Evolutionary conservation across 2,888 invertebrate genomes (phyloP).

Genomic region (Zygothrica quintamaculata): DNA sequence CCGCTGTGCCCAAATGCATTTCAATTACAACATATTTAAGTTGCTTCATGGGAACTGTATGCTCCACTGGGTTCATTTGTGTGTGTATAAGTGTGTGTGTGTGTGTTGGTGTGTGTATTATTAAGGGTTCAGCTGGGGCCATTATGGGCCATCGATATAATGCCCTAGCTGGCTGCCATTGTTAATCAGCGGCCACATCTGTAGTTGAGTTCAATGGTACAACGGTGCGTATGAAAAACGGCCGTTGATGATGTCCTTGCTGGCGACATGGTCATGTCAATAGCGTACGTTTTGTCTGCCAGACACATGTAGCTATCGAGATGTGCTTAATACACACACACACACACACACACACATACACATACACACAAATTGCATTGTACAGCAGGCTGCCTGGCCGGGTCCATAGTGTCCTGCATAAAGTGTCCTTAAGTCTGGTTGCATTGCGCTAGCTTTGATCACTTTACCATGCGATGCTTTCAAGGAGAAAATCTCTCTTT

Average conservation of each 20-base stretch:
- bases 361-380: not conserved
- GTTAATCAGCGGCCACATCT: constrained; percentile 52
- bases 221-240: constrained; percentile 36
- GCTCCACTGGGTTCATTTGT: constrained; percentile 50
- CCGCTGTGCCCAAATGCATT: constrained; percentile 66
- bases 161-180: constrained; percentile 36
- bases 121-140: constrained; percentile 14
- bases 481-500: constrained; percentile 24
- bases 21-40: constrained; percentile 76
- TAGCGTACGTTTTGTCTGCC: constrained; percentile 13
- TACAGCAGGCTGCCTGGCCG: no score
- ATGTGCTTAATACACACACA: not conserved
- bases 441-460: constrained; percentile 23
- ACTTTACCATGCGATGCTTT: constrained; percentile 38
- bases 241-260: constrained; percentile 8
- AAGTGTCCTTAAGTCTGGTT: constrained; percentile 37
- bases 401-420: constrained; percentile 14
- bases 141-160: constrained; percentile 61
- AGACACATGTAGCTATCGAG: constrained; percentile 11
- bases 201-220: constrained; percentile 32
- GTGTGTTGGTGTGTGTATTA: constrained; percentile 20
- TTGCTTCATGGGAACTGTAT: constrained; percentile 29
- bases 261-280: constrained; percentile 27
- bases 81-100: constrained; percentile 29
- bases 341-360: not conserved